Percentiles rank a stretch among this genome's conserved stretches.
Conservation (phyloP, 2,797 vertebrate genomes). For the Pogoniulus pusillus region DNA sequence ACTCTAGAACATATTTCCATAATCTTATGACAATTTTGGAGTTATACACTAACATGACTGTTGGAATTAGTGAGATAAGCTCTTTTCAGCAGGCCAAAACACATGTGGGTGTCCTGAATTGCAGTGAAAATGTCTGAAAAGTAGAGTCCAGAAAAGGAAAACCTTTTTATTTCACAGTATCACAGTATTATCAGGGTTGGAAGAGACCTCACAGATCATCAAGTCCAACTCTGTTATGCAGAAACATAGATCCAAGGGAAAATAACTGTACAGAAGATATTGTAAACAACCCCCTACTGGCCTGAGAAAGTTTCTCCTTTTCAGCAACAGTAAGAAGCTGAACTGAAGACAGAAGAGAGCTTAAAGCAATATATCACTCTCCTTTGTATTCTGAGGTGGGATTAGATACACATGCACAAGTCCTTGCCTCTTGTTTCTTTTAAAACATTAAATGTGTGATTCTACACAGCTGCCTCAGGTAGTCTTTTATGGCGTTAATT, state of each 20-base stretch:
- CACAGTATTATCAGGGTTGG: no score
- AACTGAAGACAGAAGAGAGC: not conserved
- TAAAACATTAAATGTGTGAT: not conserved
- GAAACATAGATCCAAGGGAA: not conserved
- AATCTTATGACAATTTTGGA: conserved; percentile 4
- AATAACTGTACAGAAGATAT: not conserved
- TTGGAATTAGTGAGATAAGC: not conserved
- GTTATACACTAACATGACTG: not conserved
- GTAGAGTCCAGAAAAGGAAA: not conserved
- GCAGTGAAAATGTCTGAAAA: not conserved
- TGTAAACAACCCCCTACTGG: not conserved
- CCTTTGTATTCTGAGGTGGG: not conserved
- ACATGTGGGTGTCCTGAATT: not conserved
- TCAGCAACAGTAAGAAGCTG: not conserved
- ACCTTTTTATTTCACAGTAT: not conserved
- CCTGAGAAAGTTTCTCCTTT: not conserved
- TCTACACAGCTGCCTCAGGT: not conserved
- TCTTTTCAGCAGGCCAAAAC: not conserved
- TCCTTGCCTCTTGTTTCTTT: not conserved
- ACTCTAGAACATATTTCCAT: not conserved
- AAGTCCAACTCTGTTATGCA: not conserved
- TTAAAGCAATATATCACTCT: not conserved
- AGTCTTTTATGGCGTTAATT: not conserved
- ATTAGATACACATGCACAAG: not conserved
- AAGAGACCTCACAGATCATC: no score